These are phyloP conservation scores for Syngnathus floridae DNA, from an alignment of 2,113 vertebrate species.

Conservation along the genomic window DNA sequence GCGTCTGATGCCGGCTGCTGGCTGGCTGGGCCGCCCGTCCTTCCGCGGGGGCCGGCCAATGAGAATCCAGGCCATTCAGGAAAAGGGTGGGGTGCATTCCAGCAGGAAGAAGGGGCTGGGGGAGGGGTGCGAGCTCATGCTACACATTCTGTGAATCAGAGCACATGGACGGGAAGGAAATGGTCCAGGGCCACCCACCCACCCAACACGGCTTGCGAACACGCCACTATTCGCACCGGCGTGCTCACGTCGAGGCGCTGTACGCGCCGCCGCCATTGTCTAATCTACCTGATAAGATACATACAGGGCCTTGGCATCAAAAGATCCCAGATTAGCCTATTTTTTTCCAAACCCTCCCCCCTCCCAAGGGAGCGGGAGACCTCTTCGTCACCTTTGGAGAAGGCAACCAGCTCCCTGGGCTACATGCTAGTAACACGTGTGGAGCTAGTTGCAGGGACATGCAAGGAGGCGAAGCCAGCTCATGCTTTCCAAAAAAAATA, in stretches of 20 bases:
- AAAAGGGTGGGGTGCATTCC: constrained; percentile 70
- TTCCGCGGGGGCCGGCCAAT: constrained; percentile 47
- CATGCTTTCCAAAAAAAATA: constrained; percentile 32
- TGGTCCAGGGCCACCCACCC: constrained; percentile 52
- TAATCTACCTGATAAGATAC: constrained; percentile 48
- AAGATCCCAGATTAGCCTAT: constrained; percentile 25
- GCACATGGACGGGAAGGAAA: constrained; percentile 57
- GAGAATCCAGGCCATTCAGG: constrained; percentile 66
- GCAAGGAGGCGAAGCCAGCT: constrained; percentile 34
- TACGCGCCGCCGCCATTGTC: constrained; percentile 17
- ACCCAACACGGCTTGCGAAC: constrained; percentile 43
- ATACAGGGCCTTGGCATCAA: constrained; percentile 44
- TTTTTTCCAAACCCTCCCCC: constrained; percentile 14
- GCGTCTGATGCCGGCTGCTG: constrained; percentile 35
- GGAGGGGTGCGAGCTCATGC: constrained; percentile 59
- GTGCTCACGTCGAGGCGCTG: constrained; percentile 9
- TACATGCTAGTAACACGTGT: constrained; percentile 52
- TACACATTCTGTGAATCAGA: constrained; percentile 69
- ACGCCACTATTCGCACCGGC: constrained; percentile 24
- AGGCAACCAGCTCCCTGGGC: constrained; percentile 21
- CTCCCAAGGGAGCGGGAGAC: constrained; percentile 8
- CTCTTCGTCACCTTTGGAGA: constrained; percentile 45
- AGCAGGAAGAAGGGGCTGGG: constrained; percentile 61
- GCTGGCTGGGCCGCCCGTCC: constrained; percentile 45
- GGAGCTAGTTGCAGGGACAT: constrained; percentile 41